These are phyloP conservation scores for Stegodyphus mimosarum DNA, from an alignment of 1,140 invertebrate genomes.

Conservation along the genomic window DNA sequence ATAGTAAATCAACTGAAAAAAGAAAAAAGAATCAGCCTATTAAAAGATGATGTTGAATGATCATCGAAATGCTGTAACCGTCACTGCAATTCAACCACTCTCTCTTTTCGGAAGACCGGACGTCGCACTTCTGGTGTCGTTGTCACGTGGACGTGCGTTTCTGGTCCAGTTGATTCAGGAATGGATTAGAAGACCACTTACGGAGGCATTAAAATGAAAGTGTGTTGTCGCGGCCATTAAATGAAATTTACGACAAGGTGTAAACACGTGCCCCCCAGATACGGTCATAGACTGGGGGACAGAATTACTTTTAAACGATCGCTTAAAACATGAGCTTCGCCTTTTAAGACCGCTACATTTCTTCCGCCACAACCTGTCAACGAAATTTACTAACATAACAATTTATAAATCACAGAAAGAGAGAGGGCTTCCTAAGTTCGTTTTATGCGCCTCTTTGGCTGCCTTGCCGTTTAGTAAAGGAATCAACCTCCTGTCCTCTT, in stretches of 20 bases:
- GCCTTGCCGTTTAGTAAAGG: too few relatives aligned
- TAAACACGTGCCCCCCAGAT: conserved; percentile 29
- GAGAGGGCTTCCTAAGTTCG: too few relatives aligned
- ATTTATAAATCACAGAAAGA: conserved; percentile 48
- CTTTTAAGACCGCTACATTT: conserved; percentile 17
- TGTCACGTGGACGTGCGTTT: conserved; percentile 14
- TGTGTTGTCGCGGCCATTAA: conserved; percentile 47
- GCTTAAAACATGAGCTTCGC: conserved; percentile 30
- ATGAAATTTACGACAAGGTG: conserved; percentile 52
- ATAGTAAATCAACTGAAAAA: too few relatives aligned
- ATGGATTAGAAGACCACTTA: conserved; percentile 42
- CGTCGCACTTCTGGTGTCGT: too few relatives aligned
- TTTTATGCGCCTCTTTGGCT: too few relatives aligned
- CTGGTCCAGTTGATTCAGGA: conserved; percentile 14
- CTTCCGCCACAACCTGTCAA: conserved; percentile 21
- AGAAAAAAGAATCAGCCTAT: too few relatives aligned
- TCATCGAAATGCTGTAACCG: too few relatives aligned
- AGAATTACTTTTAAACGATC: conserved; percentile 48
- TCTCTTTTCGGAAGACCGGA: too few relatives aligned
- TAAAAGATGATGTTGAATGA: too few relatives aligned
- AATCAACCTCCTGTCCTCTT: too few relatives aligned
- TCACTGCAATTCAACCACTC: too few relatives aligned
- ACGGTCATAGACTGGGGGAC: conserved; percentile 20
- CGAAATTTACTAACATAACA: conserved; percentile 35
- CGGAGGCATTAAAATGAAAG: conserved; percentile 43